These are phyloP conservation scores for Acanthopagrus latus DNA, from an alignment of 2,797 vertebrate species.

Conservation along the genomic window DNA sequence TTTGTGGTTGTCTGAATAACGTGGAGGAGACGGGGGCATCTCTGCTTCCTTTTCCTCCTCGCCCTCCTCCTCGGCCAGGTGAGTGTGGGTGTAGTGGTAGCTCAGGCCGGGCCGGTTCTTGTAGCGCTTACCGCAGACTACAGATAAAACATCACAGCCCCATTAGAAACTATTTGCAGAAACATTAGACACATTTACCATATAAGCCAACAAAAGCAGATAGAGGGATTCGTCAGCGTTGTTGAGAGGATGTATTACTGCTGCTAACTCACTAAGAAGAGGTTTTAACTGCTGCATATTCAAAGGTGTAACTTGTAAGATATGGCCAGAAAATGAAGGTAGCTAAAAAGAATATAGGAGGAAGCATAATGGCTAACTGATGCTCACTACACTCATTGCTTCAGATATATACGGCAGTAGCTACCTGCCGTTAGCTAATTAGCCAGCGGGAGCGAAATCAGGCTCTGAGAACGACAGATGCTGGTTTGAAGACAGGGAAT, in stretches of 20 bases:
- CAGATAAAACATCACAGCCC: conserved; percentile 29
- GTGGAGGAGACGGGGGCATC: conserved; percentile 87
- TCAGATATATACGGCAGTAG: too few species aligned
- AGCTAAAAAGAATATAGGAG: too few species aligned
- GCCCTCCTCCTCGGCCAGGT: conserved; percentile 96
- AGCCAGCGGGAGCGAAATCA: too few species aligned
- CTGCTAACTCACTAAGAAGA: background rate
- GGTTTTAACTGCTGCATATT: background rate
- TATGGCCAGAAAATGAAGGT: too few species aligned
- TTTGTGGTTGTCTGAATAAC: conserved; percentile 93
- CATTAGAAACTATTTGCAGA: conserved; percentile 29
- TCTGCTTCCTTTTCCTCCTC: conserved; percentile 93
- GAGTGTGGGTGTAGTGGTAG: conserved; percentile 98
- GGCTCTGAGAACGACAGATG: too few species aligned
- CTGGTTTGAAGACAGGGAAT: too few species aligned
- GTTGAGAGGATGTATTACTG: background rate
- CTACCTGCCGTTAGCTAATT: too few species aligned
- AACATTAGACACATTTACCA: background rate
- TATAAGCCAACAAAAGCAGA: background rate
- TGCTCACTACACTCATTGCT: too few species aligned
- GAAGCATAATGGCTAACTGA: too few species aligned
- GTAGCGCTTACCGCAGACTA: conserved; percentile 98
- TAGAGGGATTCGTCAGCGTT: background rate
- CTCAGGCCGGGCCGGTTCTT: conserved; percentile 98
- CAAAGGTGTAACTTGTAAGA: background rate